Percentiles rank a stretch among this genome's conserved stretches.
Evolutionary conservation across 2,888 invertebrate genomes (phyloP).

Genomic region (Lasioglossum calceatum): DNA sequence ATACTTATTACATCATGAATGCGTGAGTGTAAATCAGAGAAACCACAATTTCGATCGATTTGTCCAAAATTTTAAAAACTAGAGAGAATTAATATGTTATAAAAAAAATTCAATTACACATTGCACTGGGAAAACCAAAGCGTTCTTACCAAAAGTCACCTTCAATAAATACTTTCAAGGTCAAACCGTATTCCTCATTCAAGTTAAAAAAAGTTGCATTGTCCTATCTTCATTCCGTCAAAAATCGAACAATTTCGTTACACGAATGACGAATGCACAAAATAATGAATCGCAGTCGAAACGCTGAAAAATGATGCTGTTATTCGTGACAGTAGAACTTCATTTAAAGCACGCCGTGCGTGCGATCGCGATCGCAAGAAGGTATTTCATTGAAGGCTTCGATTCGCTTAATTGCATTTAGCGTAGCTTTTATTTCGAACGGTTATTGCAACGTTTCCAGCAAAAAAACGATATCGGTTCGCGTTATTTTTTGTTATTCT

Average conservation of each 20-base stretch:
- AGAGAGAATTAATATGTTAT: too few species aligned
- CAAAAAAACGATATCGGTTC: background rate
- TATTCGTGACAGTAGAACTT: background rate
- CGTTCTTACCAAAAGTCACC: background rate
- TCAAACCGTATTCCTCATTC: background rate
- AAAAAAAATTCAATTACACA: too few species aligned
- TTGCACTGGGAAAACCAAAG: too few species aligned
- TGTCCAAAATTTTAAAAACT: too few species aligned
- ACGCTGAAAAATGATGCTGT: background rate
- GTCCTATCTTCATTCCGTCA: background rate
- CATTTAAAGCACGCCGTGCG: background rate
- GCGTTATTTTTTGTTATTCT: background rate
- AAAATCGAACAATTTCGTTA: background rate
- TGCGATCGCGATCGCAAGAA: background rate
- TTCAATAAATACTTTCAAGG: background rate
- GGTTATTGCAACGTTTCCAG: background rate
- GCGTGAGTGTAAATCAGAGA: too few species aligned
- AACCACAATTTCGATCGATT: too few species aligned
- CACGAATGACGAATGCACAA: background rate
- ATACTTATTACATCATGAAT: too few species aligned
- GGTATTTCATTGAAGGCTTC: slow-evolving; percentile 12
- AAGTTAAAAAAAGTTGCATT: background rate
- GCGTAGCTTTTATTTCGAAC: background rate
- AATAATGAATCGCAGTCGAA: background rate
- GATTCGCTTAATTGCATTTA: slow-evolving; percentile 7